Base-by-base conservation (phyloP, 2,113 vertebrate species). In the Sapayoa aenigma region DNA sequence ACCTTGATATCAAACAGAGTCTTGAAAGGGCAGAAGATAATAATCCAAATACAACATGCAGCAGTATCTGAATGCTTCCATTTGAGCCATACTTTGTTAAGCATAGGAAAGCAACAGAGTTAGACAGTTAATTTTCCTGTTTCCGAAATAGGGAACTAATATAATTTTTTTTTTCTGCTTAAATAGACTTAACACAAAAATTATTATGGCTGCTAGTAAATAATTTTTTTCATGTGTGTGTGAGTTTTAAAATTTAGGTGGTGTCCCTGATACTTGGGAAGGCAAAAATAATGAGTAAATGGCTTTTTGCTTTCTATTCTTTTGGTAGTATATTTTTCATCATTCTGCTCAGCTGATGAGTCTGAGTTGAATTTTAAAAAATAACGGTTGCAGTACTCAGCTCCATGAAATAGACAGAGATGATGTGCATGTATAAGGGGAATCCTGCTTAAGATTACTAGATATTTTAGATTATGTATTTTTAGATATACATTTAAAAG, bases 21-120 rank as follows among this genome's bases (percentile, higher is more conserved):
- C 46, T 95, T 87, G 65, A 96, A 97, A 94, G 71, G 87, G 37
- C 85, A 87, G 35, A 47, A 92, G 37, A 84, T 92, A 93, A 97
- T 84, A 92, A 89, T 86, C 60, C 71, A 95, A 91, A 93, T 89
- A 59, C 56, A 73, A 37, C 89, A 75, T 56, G 50, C 12, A 24
- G 80, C 33, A 63, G 60, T 69, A 62, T 30, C 27, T 50, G 30
- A 91, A 84, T 58, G 68, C 50, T 75, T 77, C 37, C 58, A 10
- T 95, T 89, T 87, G 44, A 89, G 35, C 11, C 2, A 5, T 39
- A 12, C 8, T 56, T 83, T 92, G 65, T 89, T 79, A 94, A 8
- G 31, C 14, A 31, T 6, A 71, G 31, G 25, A 94, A 94, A 84
- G 39, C 53, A 95, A 75, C 9, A 78, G 59, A 83, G 16, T 50